These are phyloP conservation scores for Hyppa rectilinea DNA, from an alignment of 2,888 invertebrate species.

Conservation along the genomic window DNA sequence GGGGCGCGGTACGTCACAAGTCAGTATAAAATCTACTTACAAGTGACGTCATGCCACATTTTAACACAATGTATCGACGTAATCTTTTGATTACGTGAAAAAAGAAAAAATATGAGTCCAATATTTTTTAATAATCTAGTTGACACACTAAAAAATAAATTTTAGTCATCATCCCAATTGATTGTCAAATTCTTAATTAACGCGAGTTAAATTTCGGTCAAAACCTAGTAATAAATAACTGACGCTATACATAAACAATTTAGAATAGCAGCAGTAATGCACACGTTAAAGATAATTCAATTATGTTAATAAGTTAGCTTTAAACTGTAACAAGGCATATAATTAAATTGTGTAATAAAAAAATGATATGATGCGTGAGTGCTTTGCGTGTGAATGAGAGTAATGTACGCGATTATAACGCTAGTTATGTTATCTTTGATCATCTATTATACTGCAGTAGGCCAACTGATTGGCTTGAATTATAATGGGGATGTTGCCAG, in stretches of 20 bases:
- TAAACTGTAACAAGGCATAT: slow-evolving; percentile 45
- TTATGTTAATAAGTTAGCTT: slow-evolving; percentile 47
- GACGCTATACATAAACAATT: neutral
- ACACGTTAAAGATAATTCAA: slow-evolving; percentile 29
- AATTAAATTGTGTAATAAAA: slow-evolving; percentile 56
- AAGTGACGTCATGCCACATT: too few relatives aligned
- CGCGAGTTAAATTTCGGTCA: too few relatives aligned
- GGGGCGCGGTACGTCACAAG: too few relatives aligned
- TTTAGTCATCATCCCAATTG: too few relatives aligned
- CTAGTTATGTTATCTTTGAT: slow-evolving; percentile 24
- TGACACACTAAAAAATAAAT: too few relatives aligned
- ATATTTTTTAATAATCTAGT: too few relatives aligned
- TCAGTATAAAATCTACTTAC: too few relatives aligned
- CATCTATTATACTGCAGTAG: slow-evolving; percentile 6
- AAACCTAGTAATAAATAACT: neutral
- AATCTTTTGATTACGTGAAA: too few relatives aligned
- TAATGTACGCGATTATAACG: slow-evolving; percentile 42
- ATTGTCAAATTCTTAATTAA: too few relatives aligned
- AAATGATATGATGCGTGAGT: slow-evolving; percentile 61
- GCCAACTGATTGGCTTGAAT: slow-evolving; percentile 10
- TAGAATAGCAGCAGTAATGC: neutral
- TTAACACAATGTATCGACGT: too few relatives aligned
- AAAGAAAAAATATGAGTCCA: too few relatives aligned
- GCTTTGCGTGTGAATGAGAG: slow-evolving; percentile 58
- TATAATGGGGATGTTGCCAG: too few relatives aligned